Evolutionary conservation across 1,140 invertebrate genomes (phyloP).

Genomic region (Calosoma granatense): DNA sequence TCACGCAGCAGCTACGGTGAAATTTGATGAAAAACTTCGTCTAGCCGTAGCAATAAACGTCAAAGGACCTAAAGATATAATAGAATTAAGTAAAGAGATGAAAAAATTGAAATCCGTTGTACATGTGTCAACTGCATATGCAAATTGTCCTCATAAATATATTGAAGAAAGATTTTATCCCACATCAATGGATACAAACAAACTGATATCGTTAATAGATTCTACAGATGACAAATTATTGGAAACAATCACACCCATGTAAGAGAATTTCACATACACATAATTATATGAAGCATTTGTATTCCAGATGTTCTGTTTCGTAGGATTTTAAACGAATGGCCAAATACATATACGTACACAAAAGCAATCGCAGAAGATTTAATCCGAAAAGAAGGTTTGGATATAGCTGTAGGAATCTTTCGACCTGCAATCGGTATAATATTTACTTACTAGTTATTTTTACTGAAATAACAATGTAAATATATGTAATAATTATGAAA

Average conservation of each 20-base stretch:
- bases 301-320: constrained; percentile 16
- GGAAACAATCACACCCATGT: neutral
- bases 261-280: neutral
- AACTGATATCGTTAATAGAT: neutral
- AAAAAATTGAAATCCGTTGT: constrained; percentile 48
- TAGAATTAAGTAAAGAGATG: constrained; percentile 40
- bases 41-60: constrained; percentile 49
- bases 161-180: constrained; percentile 68
- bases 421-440: constrained; percentile 63
- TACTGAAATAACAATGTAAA: neutral
- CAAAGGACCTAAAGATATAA: constrained; percentile 33
- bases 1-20: constrained; percentile 79
- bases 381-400: constrained; percentile 49
- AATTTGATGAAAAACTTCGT: constrained; percentile 76
- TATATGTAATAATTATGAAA: constrained; percentile 10
- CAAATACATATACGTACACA: constrained; percentile 78
- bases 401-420: constrained; percentile 62
- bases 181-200: constrained; percentile 44
- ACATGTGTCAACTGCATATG: constrained; percentile 67
- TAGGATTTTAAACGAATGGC: constrained; percentile 61
- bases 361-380: constrained; percentile 73
- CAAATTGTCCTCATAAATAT: constrained; percentile 50
- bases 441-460: constrained; percentile 15
- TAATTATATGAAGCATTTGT: neutral
- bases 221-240: neutral